Evolutionary conservation across 2,113 vertebrate species (phyloP).

Genomic region (Lates calcarifer): DNA sequence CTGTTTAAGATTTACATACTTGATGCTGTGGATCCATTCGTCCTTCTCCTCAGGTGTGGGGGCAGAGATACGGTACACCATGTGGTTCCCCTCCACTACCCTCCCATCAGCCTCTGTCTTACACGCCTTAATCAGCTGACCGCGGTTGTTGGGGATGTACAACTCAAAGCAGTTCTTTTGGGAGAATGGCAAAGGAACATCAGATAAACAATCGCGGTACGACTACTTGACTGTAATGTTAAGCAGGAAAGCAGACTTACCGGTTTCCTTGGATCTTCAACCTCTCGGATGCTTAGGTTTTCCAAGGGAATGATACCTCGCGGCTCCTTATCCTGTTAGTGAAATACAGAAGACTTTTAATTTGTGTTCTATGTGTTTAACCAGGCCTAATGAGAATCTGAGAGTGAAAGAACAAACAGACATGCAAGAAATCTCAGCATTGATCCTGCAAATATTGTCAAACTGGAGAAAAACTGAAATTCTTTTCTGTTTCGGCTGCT

Average conservation of each 20-base stretch:
- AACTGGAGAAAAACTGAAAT: background rate
- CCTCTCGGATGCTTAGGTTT: slow-evolving; percentile 95
- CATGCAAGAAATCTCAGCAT: background rate
- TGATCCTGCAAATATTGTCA: background rate
- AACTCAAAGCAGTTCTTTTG: slow-evolving; percentile 93
- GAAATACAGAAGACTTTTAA: slow-evolving; percentile 20
- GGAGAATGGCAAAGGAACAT: too few species aligned
- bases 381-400: background rate
- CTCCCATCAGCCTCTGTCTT: slow-evolving; percentile 94
- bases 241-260: slow-evolving; percentile 48
- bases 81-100: slow-evolving; percentile 95
- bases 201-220: background rate
- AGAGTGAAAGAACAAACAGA: background rate
- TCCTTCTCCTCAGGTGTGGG: slow-evolving; percentile 96
- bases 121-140: slow-evolving; percentile 94
- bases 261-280: slow-evolving; percentile 90
- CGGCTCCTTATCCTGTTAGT: slow-evolving; percentile 84
- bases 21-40: slow-evolving; percentile 96
- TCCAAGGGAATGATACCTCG: slow-evolving; percentile 91
- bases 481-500: too few species aligned
- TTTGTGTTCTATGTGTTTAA: background rate
- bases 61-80: slow-evolving; percentile 94
- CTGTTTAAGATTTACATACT: slow-evolving; percentile 77
- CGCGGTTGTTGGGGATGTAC: slow-evolving; percentile 95
- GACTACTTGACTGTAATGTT: too few species aligned